Conservation (phyloP, 2,888 invertebrate genomes). For the Scaeva pyrastri region DNA sequence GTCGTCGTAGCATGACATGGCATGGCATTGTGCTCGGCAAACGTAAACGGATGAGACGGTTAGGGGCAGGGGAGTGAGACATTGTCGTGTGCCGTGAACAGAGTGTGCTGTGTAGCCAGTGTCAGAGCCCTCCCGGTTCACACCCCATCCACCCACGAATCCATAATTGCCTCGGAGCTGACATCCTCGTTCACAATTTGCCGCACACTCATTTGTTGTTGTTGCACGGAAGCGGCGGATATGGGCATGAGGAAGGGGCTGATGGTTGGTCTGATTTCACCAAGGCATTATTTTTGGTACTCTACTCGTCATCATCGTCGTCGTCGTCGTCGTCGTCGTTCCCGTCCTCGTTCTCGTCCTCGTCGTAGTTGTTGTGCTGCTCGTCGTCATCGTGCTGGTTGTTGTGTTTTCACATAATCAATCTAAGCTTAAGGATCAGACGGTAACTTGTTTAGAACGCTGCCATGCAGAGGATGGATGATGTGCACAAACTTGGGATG, state of each 20-base stretch:
- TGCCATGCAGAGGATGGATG: slow-evolving; percentile 50
- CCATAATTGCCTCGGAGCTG: slow-evolving; percentile 69
- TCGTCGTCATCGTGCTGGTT: slow-evolving; percentile 44
- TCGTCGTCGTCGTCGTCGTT: slow-evolving; percentile 6
- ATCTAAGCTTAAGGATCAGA: slow-evolving; percentile 78
- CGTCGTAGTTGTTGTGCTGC: too few species aligned
- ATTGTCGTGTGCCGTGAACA: slow-evolving; percentile 74
- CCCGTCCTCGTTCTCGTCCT: not conserved
- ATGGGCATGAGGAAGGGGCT: slow-evolving; percentile 6
- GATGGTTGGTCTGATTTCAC: slow-evolving; percentile 69
- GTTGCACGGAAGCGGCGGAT: slow-evolving; percentile 7
- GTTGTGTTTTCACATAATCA: slow-evolving; percentile 78
- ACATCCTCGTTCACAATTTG: slow-evolving; percentile 74
- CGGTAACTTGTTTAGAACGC: slow-evolving; percentile 70
- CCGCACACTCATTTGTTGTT: slow-evolving; percentile 70
- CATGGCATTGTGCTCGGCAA: slow-evolving; percentile 50
- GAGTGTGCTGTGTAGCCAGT: slow-evolving; percentile 60
- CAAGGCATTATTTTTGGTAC: slow-evolving; percentile 55
- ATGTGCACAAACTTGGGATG: slow-evolving; percentile 58
- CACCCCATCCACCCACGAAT: slow-evolving; percentile 69
- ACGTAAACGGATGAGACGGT: slow-evolving; percentile 6
- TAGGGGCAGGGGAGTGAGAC: slow-evolving; percentile 59
- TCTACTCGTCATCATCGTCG: slow-evolving; percentile 5
- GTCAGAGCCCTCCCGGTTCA: slow-evolving; percentile 65
- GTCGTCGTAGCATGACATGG: slow-evolving; percentile 65